Evolutionary conservation across 2,113 vertebrate genomes (phyloP), one percentile per base, ranked within the genome.

Genomic region (Protobothrops flavoviridis): DNA sequence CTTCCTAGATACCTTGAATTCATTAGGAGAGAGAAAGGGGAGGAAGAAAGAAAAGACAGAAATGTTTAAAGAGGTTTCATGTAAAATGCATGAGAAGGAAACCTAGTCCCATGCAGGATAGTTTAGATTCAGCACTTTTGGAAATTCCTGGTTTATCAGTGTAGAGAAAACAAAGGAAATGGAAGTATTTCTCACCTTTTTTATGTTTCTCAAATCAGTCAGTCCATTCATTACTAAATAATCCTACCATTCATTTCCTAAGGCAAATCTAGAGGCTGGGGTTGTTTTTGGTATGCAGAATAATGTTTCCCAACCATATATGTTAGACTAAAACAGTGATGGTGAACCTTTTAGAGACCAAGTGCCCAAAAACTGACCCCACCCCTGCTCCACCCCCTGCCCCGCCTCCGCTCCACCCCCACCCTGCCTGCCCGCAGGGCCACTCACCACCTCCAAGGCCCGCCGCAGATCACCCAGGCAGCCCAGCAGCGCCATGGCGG

Each of bases 151-250:
- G 52, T 89, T 88, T 57, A 56, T 93, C 90, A 93, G 89, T 59
- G 53, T 59, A 88, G 3, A 6, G 17, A 12, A 23, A 87, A 92
- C 93, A 93, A 92, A 94, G 53, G 50, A 43, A 53, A 12, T 52
- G 26, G 87, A 94, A 95, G 50, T 6, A 64, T 92, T 88, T n/a
- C 94, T 52, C 5, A 21, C 81, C 87, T 24, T 81, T 87, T 64
- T 90, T 45, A 93, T 59, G 81, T 13, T 55, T 45, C 91, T 96
- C 91, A 81, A 93, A 95, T 94, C 92, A 90, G 57, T 59, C 15
- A 50, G 86, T 8, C 90, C 56, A 88, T 91, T 88, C 94, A 85
- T 55, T 89, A 87, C 86, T 50, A 53, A 69, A 9, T 3, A 39
- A 53, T 92, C 93, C 89, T 69, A 88, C 91, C 15, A 57, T 92